phyloP scores from a whole-genome alignment of 2,113 vertebrate genomes.

The Callionymus lyra region DNA sequence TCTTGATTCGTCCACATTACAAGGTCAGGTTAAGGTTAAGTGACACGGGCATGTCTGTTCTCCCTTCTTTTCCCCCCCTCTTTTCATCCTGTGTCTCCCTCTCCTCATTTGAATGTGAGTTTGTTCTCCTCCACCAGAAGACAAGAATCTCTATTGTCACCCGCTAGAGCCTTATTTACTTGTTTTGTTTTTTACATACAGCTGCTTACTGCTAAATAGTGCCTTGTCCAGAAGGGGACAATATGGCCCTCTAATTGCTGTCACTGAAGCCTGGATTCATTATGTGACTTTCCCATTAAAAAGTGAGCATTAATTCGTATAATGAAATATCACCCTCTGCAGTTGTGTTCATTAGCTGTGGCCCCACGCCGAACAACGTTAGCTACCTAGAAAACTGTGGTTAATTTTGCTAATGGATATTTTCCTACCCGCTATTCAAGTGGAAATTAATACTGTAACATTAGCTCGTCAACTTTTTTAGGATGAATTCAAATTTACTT shows the following conservation, averaged over 20 bases:
- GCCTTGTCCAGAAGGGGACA: constrained; percentile 99
- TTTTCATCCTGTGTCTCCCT: constrained; percentile 4
- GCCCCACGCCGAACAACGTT: constrained; percentile 97
- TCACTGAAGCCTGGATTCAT: constrained; percentile 99
- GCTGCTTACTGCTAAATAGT: constrained; percentile 99
- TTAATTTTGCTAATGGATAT: constrained; percentile 99
- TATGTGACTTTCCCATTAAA: constrained; percentile 99
- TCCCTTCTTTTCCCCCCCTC: constrained; percentile 42
- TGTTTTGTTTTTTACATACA: constrained; percentile 75
- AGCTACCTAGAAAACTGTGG: constrained; percentile 99
- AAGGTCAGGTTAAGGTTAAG: constrained; percentile 68
- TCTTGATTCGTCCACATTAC: constrained; percentile 62
- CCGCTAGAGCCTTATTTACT: constrained; percentile 87
- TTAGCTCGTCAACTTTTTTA: constrained; percentile 99
- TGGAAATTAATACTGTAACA: constrained; percentile 98
- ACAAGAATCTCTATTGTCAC: constrained; percentile 83
- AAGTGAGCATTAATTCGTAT: constrained; percentile 99
- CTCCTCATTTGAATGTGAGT: constrained; percentile 81
- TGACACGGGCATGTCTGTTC: constrained; percentile 51
- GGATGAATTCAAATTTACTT: constrained; percentile 96
- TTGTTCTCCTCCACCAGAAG: constrained; percentile 80
- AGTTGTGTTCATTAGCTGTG: constrained; percentile 99
- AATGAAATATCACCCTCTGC: constrained; percentile 99
- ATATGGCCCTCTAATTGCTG: constrained; percentile 99
- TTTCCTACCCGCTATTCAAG: constrained; percentile 99